Percentiles rank a stretch among this genome's conserved stretches.
Conservation (phyloP, 2,888 invertebrate species). For the Tinea trinotella region DNA sequence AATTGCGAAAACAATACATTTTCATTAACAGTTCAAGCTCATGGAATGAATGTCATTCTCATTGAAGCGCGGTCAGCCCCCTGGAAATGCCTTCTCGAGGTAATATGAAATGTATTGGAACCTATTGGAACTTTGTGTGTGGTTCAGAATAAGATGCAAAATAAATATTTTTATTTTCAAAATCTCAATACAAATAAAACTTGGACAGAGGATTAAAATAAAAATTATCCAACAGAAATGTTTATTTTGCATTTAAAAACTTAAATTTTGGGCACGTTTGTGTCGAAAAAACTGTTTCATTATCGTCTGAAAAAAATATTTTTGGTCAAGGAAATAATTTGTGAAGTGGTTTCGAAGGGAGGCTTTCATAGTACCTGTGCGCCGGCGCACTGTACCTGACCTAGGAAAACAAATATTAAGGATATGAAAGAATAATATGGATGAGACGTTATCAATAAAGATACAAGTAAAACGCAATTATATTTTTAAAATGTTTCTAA, state of each 20-base stretch:
- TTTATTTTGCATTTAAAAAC: background rate
- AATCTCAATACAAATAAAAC: background rate
- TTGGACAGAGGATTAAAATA: background rate
- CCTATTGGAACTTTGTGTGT: too few relatives aligned
- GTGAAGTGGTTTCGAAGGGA: slow-evolving; percentile 29
- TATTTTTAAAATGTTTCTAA: too few relatives aligned
- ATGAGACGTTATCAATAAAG: slow-evolving; percentile 26
- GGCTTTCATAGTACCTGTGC: slow-evolving; percentile 49
- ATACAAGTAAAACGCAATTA: background rate
- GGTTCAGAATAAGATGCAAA: too few relatives aligned
- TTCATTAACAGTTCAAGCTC: too few relatives aligned
- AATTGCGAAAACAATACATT: too few relatives aligned
- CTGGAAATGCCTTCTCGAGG: too few relatives aligned
- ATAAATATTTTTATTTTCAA: background rate
- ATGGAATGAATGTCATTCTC: too few relatives aligned
- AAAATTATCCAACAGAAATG: background rate
- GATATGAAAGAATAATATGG: slow-evolving; percentile 30
- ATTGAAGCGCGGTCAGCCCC: too few relatives aligned
- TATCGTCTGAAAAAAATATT: slow-evolving; percentile 43
- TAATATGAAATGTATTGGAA: too few relatives aligned
- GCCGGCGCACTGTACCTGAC: slow-evolving; percentile 59
- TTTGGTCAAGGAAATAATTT: slow-evolving; percentile 47
- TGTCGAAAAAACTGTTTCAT: slow-evolving; percentile 50
- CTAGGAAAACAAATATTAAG: slow-evolving; percentile 64
- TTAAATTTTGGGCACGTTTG: slow-evolving; percentile 3